Evolutionary conservation across 1,140 invertebrate species (phyloP).

Genomic region (Dreissena polymorpha): DNA sequence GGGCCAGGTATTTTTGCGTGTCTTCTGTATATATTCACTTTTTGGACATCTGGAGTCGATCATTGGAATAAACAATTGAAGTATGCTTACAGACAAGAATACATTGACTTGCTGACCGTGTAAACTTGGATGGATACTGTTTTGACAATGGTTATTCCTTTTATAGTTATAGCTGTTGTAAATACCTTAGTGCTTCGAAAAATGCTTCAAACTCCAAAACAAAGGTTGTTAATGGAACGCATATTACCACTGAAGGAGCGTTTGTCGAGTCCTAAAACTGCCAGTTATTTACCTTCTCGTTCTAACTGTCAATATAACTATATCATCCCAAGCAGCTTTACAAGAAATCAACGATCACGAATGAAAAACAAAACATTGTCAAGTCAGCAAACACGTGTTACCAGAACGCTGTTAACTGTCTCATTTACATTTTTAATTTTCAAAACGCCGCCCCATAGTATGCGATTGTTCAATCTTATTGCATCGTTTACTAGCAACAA

Average conservation of each 20-base stretch:
- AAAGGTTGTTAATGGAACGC: no score
- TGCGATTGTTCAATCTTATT: constrained; percentile 69
- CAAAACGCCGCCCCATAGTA: constrained; percentile 84
- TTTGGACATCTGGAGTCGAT: constrained; percentile 41
- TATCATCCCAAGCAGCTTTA: no score
- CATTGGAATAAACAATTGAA: background rate
- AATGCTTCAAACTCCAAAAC: no score
- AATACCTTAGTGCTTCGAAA: constrained; percentile 68
- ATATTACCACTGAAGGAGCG: no score
- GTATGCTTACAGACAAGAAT: constrained; percentile 10
- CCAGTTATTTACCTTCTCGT: no score
- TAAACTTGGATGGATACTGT: constrained; percentile 82
- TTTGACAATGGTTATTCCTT: constrained; percentile 81
- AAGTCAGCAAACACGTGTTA: constrained; percentile 84
- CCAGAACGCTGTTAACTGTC: constrained; percentile 89
- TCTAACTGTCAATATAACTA: no score
- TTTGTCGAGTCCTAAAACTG: no score
- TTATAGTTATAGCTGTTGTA: constrained; percentile 82
- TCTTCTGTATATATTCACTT: constrained; percentile 53
- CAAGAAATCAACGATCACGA: no score
- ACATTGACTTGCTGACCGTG: constrained; percentile 77
- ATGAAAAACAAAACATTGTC: no score
- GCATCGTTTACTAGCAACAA: background rate
- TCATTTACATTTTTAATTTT: constrained; percentile 89
- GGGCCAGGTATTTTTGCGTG: constrained; percentile 45